These are phyloP conservation scores for Rhinoraja longicauda DNA, from an alignment of 2,797 vertebrate genomes.

Conservation along the genomic window DNA sequence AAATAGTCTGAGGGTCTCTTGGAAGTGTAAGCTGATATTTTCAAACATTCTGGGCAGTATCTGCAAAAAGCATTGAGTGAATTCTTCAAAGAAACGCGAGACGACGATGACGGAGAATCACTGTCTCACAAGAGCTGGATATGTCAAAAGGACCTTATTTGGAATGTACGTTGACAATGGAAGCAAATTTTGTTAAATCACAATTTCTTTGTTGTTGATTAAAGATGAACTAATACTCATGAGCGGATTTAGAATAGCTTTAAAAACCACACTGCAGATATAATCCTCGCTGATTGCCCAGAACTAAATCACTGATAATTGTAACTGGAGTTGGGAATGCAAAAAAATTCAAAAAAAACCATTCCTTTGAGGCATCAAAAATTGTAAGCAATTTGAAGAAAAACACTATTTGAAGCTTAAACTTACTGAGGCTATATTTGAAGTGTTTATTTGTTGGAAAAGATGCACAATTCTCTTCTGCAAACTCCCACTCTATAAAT, in stretches of 20 bases:
- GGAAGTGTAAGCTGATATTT: slow-evolving; percentile 15
- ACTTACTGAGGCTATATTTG: neutral
- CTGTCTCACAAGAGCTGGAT: neutral
- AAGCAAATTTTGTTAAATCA: neutral
- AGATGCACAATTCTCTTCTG: neutral
- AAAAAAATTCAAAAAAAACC: neutral
- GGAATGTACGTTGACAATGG: neutral
- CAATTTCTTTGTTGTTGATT: neutral
- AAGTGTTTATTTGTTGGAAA: neutral
- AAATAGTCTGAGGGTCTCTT: neutral
- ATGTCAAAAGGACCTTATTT: neutral
- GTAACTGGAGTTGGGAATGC: neutral
- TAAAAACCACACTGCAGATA: neutral
- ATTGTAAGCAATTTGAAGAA: neutral
- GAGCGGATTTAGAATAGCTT: neutral
- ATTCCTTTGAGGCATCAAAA: neutral
- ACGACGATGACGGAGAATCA: neutral
- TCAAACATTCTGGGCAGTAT: slow-evolving; percentile 9
- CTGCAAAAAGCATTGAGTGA: neutral
- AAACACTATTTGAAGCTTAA: neutral
- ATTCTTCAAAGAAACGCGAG: neutral
- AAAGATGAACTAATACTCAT: neutral
- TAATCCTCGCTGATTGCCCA: neutral
- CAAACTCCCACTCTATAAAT: slow-evolving; percentile 8
- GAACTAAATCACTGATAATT: neutral